Conservation (phyloP, 1,140 invertebrate genomes). For the Brachionus plicatilis region DNA sequence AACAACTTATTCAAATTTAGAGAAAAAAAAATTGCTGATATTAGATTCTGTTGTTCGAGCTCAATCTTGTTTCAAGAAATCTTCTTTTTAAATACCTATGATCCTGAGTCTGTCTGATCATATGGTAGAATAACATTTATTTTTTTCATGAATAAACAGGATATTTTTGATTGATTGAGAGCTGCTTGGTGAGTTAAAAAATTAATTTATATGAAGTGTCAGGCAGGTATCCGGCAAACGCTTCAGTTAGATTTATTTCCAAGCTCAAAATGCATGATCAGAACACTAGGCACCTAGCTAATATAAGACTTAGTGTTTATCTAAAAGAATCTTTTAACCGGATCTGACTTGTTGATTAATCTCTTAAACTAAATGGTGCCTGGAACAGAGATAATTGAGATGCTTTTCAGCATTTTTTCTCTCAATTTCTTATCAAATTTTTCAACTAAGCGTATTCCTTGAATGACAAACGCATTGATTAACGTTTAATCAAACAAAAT, state of each 20-base stretch:
- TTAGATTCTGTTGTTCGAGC: not conserved
- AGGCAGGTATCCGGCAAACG: not conserved
- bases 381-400: not conserved
- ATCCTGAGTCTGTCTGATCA: not conserved
- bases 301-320: not conserved
- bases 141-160: not conserved
- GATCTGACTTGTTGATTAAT: not conserved
- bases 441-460: not conserved
- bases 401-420: not conserved
- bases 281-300: not conserved
- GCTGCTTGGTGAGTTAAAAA: not conserved
- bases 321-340: not conserved
- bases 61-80: no score
- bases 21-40: not conserved
- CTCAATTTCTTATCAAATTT: not conserved
- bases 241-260: not conserved
- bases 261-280: not conserved
- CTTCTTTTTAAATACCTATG: no score
- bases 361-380: not conserved
- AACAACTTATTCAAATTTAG: not conserved
- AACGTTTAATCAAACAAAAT: not conserved
- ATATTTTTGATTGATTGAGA: not conserved
- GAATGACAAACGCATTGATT: not conserved
- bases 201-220: not conserved
- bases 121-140: not conserved